These are phyloP conservation scores for Thelaira solivaga DNA, from an alignment of 2,888 invertebrate species.

Conservation along the genomic window DNA sequence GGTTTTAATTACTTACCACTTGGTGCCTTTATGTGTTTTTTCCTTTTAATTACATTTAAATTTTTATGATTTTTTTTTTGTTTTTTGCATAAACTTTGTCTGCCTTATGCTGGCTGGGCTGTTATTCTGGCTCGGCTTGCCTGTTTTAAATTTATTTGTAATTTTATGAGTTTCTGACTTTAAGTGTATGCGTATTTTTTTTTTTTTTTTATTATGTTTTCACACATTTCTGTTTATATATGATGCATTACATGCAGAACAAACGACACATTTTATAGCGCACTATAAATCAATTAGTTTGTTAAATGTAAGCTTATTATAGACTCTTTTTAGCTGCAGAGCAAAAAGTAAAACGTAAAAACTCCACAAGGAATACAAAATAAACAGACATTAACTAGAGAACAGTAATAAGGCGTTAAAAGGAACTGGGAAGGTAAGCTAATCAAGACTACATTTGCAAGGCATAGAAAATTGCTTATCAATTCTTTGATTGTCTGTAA, in stretches of 20 bases:
- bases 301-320: constrained; percentile 54
- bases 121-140: background rate
- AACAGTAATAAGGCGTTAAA: constrained; percentile 10
- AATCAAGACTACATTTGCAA: background rate
- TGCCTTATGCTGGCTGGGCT: constrained; percentile 16
- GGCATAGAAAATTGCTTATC: too few species aligned
- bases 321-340: too few species aligned
- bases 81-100: constrained; percentile 19
- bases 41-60: constrained; percentile 42
- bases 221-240: constrained; percentile 67
- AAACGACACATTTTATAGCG: constrained; percentile 76
- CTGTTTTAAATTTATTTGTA: constrained; percentile 45
- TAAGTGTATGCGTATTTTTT: constrained; percentile 18
- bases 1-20: constrained; percentile 61
- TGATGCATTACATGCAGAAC: constrained; percentile 74
- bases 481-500: too few species aligned
- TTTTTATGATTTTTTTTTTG: constrained; percentile 27
- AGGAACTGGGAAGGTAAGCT: background rate
- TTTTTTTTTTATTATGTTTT: constrained; percentile 37
- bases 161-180: constrained; percentile 41
- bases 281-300: constrained; percentile 75
- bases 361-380: background rate
- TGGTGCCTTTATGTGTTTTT: background rate
- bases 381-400: background rate
- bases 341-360: background rate